phyloP scores from a whole-genome alignment of 2,888 invertebrate genomes.

The Perizoma flavofasciatum region DNA sequence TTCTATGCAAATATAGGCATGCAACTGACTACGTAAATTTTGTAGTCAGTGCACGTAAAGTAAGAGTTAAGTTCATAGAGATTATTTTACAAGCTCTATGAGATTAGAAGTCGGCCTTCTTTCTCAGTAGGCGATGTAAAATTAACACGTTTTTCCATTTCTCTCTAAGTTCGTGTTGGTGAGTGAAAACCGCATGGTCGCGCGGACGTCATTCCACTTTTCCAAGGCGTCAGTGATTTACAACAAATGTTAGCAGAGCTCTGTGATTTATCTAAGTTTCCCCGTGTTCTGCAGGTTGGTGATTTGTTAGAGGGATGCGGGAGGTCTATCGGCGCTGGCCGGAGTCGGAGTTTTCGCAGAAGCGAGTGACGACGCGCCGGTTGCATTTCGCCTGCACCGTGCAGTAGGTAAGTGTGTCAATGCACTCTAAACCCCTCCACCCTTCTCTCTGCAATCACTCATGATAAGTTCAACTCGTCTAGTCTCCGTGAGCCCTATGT shows the following conservation, averaged over 20 bases:
- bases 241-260: slow-evolving; percentile 62
- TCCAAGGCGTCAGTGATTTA: slow-evolving; percentile 75
- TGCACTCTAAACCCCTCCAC: slow-evolving; percentile 77
- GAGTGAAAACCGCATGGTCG: slow-evolving; percentile 78
- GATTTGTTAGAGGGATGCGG: slow-evolving; percentile 43
- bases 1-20: background rate
- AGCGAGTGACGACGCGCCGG: slow-evolving; percentile 62
- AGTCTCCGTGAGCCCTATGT: slow-evolving; percentile 50
- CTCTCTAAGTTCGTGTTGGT: slow-evolving; percentile 72
- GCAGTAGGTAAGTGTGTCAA: slow-evolving; percentile 82
- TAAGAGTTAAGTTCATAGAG: slow-evolving; percentile 3
- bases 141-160: slow-evolving; percentile 70
- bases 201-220: slow-evolving; percentile 82
- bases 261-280: slow-evolving; percentile 43
- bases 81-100: slow-evolving; percentile 23
- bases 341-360: slow-evolving; percentile 58
- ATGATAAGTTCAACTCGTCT: slow-evolving; percentile 74
- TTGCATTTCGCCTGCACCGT: slow-evolving; percentile 78
- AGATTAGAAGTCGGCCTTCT: slow-evolving; percentile 41
- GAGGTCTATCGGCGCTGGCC: slow-evolving; percentile 60
- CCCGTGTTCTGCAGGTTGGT: slow-evolving; percentile 40
- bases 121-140: slow-evolving; percentile 56
- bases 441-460: slow-evolving; percentile 72
- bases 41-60: background rate
- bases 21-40: background rate